Evolutionary conservation across 2,113 vertebrate genomes (phyloP), one percentile per base, ranked within the genome.

Genomic region (Pelobates fuscus): DNA sequence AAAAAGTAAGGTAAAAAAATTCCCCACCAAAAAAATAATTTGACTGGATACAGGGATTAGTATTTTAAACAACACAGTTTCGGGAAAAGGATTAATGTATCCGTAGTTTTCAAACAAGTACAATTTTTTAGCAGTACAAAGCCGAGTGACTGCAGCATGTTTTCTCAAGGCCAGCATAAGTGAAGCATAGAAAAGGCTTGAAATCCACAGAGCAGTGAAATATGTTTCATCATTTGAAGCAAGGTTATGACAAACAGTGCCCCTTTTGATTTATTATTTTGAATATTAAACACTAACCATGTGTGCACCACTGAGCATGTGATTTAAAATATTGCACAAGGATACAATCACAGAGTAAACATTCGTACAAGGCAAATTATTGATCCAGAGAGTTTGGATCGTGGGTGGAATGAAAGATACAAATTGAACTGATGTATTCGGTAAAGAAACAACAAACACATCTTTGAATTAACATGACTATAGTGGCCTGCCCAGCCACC

Each of bases 161-260:
- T 23, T 68, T 77, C 21, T 41, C 73, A 77, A 77, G 73, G 73
- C 73, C 73, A 62, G 26, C 26, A 25, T 61, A 67, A 68, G n/a
- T 60, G 65, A 77, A 20, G 73, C 64, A 75, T 60, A 58, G 65
- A 44, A 67, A 12, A 46, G 25, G 20, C 63, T 30, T 59, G 37
- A 67, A 68, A 77, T n/a, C 30, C 49, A 52, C 72, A 67, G 43
- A 46, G 72, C 64, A 68, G 15, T 68, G 41, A 77, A 61, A 41
- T 61, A 76, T 27, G n/a, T 37, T 60, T 54, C 21, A 20, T 37
- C 46, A 41, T 37, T 68, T 26, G 37, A 55, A 68, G 55, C 55
- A 77, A 77, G 65, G 73, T 77, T 67, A 61, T 61, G 57, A 76
- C 63, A 76, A 66, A 25, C 20, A 17, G 26, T 46, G 1, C 52